A percentile compares a stretch with the other conserved stretches of the same genome.
These are phyloP conservation scores for Grammatotria lemairii DNA, from an alignment of 2,113 vertebrate genomes.

Conservation along the genomic window DNA sequence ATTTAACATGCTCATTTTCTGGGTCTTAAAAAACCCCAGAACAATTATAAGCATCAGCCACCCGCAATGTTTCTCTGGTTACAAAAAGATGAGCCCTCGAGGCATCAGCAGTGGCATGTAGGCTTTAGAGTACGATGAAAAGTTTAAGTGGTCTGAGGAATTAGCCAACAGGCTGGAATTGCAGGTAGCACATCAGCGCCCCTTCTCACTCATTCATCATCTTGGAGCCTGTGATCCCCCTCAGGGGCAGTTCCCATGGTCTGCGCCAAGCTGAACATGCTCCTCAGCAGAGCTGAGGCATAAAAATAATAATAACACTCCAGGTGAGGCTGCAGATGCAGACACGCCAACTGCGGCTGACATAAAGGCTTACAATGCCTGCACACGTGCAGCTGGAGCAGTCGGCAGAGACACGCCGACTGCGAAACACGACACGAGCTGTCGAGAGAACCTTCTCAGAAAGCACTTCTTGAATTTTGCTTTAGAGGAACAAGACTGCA, in stretches of 20 bases:
- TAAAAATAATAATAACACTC: conserved; percentile 26
- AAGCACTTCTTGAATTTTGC: neutral
- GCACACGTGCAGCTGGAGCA: neutral
- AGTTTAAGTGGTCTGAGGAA: conserved; percentile 66
- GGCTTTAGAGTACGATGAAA: conserved; percentile 61
- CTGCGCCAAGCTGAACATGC: conserved; percentile 51
- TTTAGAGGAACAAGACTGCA: neutral
- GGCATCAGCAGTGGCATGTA: conserved; percentile 39
- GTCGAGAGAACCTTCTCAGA: neutral
- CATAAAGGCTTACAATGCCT: neutral
- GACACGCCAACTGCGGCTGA: conserved; percentile 23
- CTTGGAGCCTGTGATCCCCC: conserved; percentile 64
- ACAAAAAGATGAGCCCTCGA: conserved; percentile 36
- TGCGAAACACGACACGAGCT: neutral
- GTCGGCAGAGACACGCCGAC: neutral
- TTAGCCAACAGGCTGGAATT: conserved; percentile 65
- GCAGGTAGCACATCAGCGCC: conserved; percentile 35
- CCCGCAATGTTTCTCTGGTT: conserved; percentile 17
- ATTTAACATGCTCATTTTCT: conserved; percentile 14
- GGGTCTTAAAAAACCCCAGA: neutral
- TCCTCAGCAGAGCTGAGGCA: conserved; percentile 18
- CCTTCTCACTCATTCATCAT: conserved; percentile 48
- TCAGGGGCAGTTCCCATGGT: conserved; percentile 71
- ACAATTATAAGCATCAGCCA: conserved; percentile 33
- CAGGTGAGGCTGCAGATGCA: conserved; percentile 39